Percentiles rank a stretch among this genome's conserved stretches.
Evolutionary conservation across 2,888 invertebrate species (phyloP).

Genomic region (Matsumyia berberina): DNA sequence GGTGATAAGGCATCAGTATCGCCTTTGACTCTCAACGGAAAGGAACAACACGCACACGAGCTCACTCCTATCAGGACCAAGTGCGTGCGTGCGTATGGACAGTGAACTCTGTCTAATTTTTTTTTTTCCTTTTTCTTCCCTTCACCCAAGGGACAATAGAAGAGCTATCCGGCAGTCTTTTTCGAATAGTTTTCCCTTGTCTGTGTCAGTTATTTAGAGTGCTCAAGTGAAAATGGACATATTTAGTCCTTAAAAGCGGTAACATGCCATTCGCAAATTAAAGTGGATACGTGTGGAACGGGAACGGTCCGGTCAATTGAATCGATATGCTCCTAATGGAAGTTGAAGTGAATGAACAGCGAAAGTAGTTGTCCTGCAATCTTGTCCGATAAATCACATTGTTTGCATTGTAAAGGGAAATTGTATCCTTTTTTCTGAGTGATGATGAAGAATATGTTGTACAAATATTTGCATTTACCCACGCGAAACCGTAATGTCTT

Average conservation of each 20-base stretch:
- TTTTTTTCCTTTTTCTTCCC: not conserved
- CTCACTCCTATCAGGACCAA: conserved; percentile 18
- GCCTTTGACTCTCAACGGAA: not conserved
- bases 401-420: not conserved
- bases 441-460: conserved; percentile 44
- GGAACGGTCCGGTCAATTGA: not conserved
- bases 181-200: conserved; percentile 17
- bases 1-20: conserved; percentile 42
- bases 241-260: conserved; percentile 29
- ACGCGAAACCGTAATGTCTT: conserved; percentile 19
- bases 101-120: conserved; percentile 8
- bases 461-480: conserved; percentile 35
- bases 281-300: conserved; percentile 13
- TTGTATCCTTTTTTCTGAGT: not conserved
- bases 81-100: conserved; percentile 29
- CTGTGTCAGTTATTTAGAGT: conserved; percentile 59
- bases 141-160: conserved; percentile 27
- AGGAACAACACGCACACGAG: conserved; percentile 24
- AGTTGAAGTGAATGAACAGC: conserved; percentile 7
- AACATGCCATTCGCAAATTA: conserved; percentile 48
- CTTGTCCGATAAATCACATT: not conserved
- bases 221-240: conserved; percentile 33
- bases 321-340: conserved; percentile 50
- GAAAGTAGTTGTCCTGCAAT: conserved; percentile 18
- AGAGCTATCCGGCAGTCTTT: conserved; percentile 7